Evolutionary conservation across 2,113 vertebrate species (phyloP).

Genomic region (Misgurnus anguillicaudatus): DNA sequence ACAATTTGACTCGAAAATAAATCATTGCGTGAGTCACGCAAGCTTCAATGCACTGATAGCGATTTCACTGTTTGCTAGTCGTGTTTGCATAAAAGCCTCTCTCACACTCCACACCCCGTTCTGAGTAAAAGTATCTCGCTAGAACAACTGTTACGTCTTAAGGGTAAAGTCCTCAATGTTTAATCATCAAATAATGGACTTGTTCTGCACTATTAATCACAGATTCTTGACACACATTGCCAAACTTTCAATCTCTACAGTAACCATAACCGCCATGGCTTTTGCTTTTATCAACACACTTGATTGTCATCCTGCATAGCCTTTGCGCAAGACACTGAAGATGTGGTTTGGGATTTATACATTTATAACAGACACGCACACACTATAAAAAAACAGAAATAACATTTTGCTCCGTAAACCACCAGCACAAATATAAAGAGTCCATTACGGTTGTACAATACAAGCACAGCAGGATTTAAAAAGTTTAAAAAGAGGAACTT

Average conservation of each 20-base stretch:
- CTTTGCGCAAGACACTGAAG: neutral
- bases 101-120: conserved; percentile 12
- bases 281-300: neutral
- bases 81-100: conserved; percentile 6
- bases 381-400: neutral
- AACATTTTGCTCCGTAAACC: neutral
- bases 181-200: conserved; percentile 30
- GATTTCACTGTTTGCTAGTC: neutral
- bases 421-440: neutral
- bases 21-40: conserved; percentile 27
- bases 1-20: conserved; percentile 18
- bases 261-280: neutral
- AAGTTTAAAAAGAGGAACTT: conserved; percentile 75
- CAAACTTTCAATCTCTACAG: neutral
- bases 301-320: neutral
- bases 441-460: conserved; percentile 13
- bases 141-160: conserved; percentile 28
- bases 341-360: neutral
- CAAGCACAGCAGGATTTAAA: conserved; percentile 36
- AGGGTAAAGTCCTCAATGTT: conserved; percentile 14
- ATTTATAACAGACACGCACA: neutral
- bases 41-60: neutral
- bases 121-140: neutral
- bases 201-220: conserved; percentile 7
- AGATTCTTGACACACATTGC: conserved; percentile 11